These are phyloP conservation scores for Rattus norvegicus DNA, from an alignment of 2,113 vertebrate genomes.

Conservation along the genomic window GRCr8 NC_086021.1:95317001-95317500, in stretches of 20 bases:
- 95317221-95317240: slow-evolving; percentile 73
- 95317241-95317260: not conserved
- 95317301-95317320: slow-evolving; percentile 54
- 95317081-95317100: slow-evolving; percentile 10
- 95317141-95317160: slow-evolving; percentile 41
- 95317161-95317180: slow-evolving; percentile 61
- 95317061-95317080: slow-evolving; percentile 49
- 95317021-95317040: slow-evolving; percentile 66
- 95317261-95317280: slow-evolving; percentile 41
- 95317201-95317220: slow-evolving; percentile 68
- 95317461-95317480: not conserved
- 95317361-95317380: slow-evolving; percentile 67
- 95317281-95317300: slow-evolving; percentile 28
- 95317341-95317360: slow-evolving; percentile 52
- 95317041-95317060: slow-evolving; percentile 63
- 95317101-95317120: slow-evolving; percentile 68
- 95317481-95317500: not conserved
- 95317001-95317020: slow-evolving; percentile 71
- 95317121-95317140: slow-evolving; percentile 53
- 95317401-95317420: not conserved
- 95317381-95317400: slow-evolving; percentile 67
- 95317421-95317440: not conserved
- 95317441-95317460: not conserved
- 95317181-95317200: slow-evolving; percentile 48
- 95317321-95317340: slow-evolving; percentile 44